Conservation (phyloP, 2,797 vertebrate species). For the Thalassophryne amazonica region DNA sequence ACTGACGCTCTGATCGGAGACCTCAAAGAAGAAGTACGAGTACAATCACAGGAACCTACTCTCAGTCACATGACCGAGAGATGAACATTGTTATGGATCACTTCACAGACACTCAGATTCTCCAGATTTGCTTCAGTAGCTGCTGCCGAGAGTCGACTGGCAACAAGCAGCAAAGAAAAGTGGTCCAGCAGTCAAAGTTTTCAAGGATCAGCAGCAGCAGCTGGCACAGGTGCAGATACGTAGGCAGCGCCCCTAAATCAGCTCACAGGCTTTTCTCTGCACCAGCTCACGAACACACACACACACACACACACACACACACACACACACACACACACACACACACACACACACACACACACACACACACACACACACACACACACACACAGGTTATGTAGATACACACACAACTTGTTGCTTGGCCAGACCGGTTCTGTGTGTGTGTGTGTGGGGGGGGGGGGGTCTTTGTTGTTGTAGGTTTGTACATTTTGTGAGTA, state of each 20-base stretch:
- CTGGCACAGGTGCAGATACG: conserved; percentile 17
- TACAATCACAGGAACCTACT: conserved; percentile 41
- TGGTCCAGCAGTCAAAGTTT: conserved; percentile 7
- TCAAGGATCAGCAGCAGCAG: neutral
- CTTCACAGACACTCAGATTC: too few relatives aligned
- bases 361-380: neutral
- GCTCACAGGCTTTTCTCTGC: neutral
- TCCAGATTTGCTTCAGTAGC: neutral
- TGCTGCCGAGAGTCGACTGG: conserved; percentile 11
- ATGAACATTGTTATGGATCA: too few relatives aligned
- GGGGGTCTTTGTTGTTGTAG: too few relatives aligned
- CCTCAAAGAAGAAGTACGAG: conserved; percentile 20
- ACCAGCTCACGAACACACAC: neutral
- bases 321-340: too few relatives aligned
- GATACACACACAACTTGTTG: conserved; percentile 7
- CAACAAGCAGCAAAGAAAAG: conserved; percentile 15
- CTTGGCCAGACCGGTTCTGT: too few relatives aligned
- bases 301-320: too few relatives aligned
- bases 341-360: conserved; percentile 1
- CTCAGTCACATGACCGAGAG: too few relatives aligned
- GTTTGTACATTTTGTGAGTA: too few relatives aligned
- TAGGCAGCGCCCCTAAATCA: conserved; percentile 12
- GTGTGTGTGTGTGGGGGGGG: too few relatives aligned
- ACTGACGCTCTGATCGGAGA: conserved; percentile 34
- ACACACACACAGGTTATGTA: conserved; percentile 8